Evolutionary conservation across 2,888 invertebrate species (phyloP), one percentile per base, ranked within the genome.

Genomic region (Drosophila eohydei): DNA sequence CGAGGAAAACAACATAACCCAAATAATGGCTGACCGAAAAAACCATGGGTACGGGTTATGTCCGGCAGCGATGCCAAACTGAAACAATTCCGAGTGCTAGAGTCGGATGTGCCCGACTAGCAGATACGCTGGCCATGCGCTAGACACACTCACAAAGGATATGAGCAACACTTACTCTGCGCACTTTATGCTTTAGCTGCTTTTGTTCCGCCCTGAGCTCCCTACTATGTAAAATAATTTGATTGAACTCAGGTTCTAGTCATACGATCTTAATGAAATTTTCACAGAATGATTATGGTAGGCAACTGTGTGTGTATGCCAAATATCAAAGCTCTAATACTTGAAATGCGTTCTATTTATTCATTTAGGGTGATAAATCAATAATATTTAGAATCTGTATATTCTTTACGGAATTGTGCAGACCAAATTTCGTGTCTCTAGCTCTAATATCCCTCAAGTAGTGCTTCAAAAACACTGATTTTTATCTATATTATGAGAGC

Each of bases 1-100:
- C 71, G 71, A 78, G 78, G 69, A 64, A 71, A 80, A 80, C 78
- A 80, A 76, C 67, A 80, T 65, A 65, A 40, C 76, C 65, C 73
- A 68, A 60, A 81, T 67, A 74, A 58, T 54, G 71, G 65, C 60
- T 73, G 50, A 48, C 61, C 51, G 56, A 34, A 16, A 34, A 62
- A 57, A 56, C 57, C 52, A 59, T 16, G 30, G 48, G 51, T 52
- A 61, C 12, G 21, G 16, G 48, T 57, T 52, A 64, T 66, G 71
- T 74, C 62, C 81, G 65, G 63, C 54, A 3, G 52, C 40, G 54
- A 64, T 59, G 50, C 26, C 48, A 46, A 63, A 62, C 34, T 9
- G 32, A 74, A 71, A 59, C 57, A 62, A 66, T n/a, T 30, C n/a
- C n/a, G n/a, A n/a, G n/a, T n/a, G n/a, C n/a, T 30, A 4, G n/a